Evolutionary conservation across 1,140 invertebrate species (phyloP), one percentile per base, ranked within the genome.

Genomic region (Nebria ingens): DNA sequence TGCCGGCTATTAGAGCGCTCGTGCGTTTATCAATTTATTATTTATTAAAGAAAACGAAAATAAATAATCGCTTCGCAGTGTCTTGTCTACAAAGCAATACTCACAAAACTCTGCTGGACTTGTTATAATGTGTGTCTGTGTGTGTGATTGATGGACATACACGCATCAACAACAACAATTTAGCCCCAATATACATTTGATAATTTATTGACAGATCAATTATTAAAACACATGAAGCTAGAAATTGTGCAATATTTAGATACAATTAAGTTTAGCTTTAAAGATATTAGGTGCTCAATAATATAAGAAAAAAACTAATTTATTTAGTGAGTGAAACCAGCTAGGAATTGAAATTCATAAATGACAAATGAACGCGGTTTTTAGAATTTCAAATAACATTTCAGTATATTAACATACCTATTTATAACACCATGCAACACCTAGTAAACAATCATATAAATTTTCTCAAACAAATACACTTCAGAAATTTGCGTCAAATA

Each of bases 171-270:
- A n/a, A n/a, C n/a, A n/a, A n/a, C n/a, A n/a, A n/a, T n/a, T n/a
- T n/a, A n/a, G n/a, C n/a, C n/a, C n/a, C n/a, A n/a, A n/a, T n/a
- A n/a, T n/a, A n/a, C n/a, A n/a, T n/a, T n/a, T n/a, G n/a, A n/a
- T n/a, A n/a, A n/a, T n/a, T n/a, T n/a, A 45, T 45, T 17, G 6
- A 19, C 11, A 20, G 50, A 20, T 21, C 21, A 21, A 22, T 51
- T 51, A 45, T 45, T 51, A 11, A 21, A 51, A 22, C 21, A 51
- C 19, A 21, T 51, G 21, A 51, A 51, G 50, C 50, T 51, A 51
- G 50, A 53, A 61, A 59, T 63, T 63, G 58, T 64, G 64, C 64
- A 65, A 65, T 65, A 64, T 62, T 63, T 61, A 59, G 38, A 61
- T 57, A 58, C 55, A 12, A 54, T 58, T 57, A 65, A 51, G 56